Percentiles rank a stretch among this genome's conserved stretches.
phyloP scores from a whole-genome alignment of 2,888 invertebrate genomes.

The Aphodius sticticus region DNA sequence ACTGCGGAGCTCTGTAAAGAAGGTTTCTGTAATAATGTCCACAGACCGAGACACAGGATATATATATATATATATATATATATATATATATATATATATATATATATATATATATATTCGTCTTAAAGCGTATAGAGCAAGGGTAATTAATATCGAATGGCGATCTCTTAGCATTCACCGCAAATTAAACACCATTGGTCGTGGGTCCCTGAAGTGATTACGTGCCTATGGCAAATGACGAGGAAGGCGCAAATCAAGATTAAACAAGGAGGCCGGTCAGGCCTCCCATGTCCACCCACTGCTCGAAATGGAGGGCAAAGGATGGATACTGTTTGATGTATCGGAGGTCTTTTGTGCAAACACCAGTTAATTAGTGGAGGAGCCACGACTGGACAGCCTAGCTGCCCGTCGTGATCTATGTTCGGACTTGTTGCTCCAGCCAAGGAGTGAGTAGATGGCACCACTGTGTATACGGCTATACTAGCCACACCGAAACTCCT shows the following conservation, averaged over 20 bases:
- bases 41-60: no score
- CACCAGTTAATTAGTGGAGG: slow-evolving; percentile 48
- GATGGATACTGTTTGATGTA: slow-evolving; percentile 39
- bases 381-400: slow-evolving; percentile 43
- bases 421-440: slow-evolving; percentile 40
- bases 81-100: no score
- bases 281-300: slow-evolving; percentile 29
- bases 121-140: background rate
- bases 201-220: slow-evolving; percentile 8
- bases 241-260: slow-evolving; percentile 40
- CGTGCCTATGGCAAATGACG: slow-evolving; percentile 38
- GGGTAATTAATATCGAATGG: background rate
- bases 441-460: background rate
- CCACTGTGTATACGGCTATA: background rate
- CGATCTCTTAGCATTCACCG: background rate
- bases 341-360: slow-evolving; percentile 47
- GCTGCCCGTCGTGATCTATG: slow-evolving; percentile 35
- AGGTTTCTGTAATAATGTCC: no score
- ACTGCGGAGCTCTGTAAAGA: no score
- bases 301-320: slow-evolving; percentile 15
- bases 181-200: background rate
- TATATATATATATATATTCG: background rate
- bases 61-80: no score
- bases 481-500: background rate
- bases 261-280: slow-evolving; percentile 36